Evolutionary conservation across 2,797 vertebrate species (phyloP), one percentile per base, ranked within the genome.

Genomic region (Rousettus madagascariensis): DNA sequence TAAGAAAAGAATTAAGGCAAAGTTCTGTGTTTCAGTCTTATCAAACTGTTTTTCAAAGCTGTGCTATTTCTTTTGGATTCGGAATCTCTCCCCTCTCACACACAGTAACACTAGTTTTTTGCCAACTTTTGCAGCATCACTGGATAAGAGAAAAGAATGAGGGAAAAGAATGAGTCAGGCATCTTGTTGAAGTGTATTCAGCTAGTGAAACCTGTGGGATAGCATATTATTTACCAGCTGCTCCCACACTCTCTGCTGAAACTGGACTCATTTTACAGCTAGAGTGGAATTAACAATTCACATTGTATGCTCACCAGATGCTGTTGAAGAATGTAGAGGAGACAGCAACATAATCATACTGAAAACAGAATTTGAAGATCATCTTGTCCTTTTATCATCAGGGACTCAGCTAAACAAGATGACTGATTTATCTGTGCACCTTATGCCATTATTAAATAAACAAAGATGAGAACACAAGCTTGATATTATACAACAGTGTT

Each of bases 311-410:
- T 97, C 19, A 91, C 92, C 98, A 98, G 97, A 97, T 98, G 97
- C 96, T 97, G 6, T 89, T 95, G 91, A 97, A 82, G 96, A 74
- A 96, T 97, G 78, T 94, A 93, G 97, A 97, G 95, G 96, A 96
- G 97, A 96, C 12, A 95, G 94, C 74, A 95, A 85, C 49, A 96
- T 63, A 95, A 78, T 96, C 90, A 96, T 89, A 86, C 65, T 95
- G 87, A 96, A 97, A 97, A 97, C 19, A 97, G 74, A 95, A 96
- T 97, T 95, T 96, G 86, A 98, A 98, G 96, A 98, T 98, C 96
- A 98, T 91, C 87, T 98, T 98, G 96, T 97, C 78, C 92, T 86
- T 97, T 95, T 69, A 95, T 24, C 96, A 96, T 94, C 89, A 82
- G 91, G 79, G 38, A 91, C 41, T 96, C 91, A 87, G 33, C 55